A percentile compares a stretch with the other conserved stretches of the same genome.
phyloP scores from a whole-genome alignment of 2,113 vertebrate species.

The Pangasianodon hypophthalmus region DNA sequence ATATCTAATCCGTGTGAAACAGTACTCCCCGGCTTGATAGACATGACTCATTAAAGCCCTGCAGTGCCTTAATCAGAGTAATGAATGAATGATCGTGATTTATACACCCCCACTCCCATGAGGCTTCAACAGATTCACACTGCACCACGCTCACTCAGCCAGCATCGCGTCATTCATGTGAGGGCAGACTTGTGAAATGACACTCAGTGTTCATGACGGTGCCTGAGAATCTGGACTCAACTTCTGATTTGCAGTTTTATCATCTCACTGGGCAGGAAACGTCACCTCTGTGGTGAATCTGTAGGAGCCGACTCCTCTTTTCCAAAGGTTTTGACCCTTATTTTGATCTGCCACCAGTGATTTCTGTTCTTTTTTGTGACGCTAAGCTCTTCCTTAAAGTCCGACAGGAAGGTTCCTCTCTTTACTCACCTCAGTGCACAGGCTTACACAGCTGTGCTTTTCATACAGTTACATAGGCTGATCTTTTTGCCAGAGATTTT shows the following conservation, averaged over 20 bases:
- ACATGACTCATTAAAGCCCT: constrained; percentile 14
- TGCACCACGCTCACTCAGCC: background rate
- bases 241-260: constrained; percentile 47
- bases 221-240: background rate
- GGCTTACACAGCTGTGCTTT: background rate
- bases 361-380: background rate
- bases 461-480: constrained; percentile 4
- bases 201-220: constrained; percentile 14
- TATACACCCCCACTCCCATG: constrained; percentile 24
- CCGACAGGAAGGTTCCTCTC: background rate
- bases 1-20: constrained; percentile 36
- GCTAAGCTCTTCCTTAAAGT: constrained; percentile 2
- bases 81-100: constrained; percentile 20
- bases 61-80: constrained; percentile 38
- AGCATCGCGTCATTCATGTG: background rate
- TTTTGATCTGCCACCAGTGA: constrained; percentile 2
- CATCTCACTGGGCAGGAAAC: constrained; percentile 23
- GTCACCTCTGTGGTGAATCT: background rate
- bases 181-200: constrained; percentile 10
- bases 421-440: constrained; percentile 1
- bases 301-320: background rate
- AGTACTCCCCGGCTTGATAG: background rate
- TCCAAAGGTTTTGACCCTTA: constrained; percentile 2
- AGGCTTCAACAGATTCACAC: constrained; percentile 20
- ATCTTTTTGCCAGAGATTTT: constrained; percentile 37